Evolutionary conservation across 1,140 invertebrate species (phyloP).

Genomic region (Teleogryllus occipitalis): DNA sequence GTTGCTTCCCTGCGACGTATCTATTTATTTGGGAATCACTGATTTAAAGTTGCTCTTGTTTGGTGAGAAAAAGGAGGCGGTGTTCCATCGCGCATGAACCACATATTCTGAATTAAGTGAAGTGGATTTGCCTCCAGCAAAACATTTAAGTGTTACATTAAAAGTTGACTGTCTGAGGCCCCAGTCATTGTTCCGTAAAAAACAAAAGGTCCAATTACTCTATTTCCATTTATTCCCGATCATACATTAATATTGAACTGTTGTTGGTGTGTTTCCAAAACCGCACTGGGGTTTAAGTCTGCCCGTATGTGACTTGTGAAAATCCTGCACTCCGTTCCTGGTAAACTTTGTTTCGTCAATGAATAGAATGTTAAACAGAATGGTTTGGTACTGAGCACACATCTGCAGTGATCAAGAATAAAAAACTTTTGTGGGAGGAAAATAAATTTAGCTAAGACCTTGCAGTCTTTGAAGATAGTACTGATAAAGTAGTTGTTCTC

Average conservation of each 20-base stretch:
- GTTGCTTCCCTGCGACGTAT: no score
- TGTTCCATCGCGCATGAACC: neutral
- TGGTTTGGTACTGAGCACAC: neutral
- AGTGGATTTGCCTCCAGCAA: neutral
- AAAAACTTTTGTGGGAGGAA: no score
- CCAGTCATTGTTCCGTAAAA: neutral
- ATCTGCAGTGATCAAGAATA: neutral
- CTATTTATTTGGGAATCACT: neutral
- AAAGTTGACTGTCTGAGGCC: neutral
- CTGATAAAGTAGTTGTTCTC: no score
- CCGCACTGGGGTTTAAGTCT: neutral
- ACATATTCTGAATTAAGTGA: neutral
- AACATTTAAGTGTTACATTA: neutral
- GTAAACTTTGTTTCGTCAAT: neutral
- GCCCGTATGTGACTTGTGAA: neutral
- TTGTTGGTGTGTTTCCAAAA: neutral
- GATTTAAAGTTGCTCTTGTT: neutral
- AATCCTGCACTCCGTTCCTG: slow-evolving; percentile 2
- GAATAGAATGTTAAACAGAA: neutral
- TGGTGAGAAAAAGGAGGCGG: neutral
- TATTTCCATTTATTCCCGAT: neutral
- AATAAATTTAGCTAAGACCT: no score
- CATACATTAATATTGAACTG: neutral
- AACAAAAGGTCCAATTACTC: neutral
- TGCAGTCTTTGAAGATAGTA: no score